phyloP scores from a whole-genome alignment of 2,888 invertebrate species.

The Rosalia funebris region DNA sequence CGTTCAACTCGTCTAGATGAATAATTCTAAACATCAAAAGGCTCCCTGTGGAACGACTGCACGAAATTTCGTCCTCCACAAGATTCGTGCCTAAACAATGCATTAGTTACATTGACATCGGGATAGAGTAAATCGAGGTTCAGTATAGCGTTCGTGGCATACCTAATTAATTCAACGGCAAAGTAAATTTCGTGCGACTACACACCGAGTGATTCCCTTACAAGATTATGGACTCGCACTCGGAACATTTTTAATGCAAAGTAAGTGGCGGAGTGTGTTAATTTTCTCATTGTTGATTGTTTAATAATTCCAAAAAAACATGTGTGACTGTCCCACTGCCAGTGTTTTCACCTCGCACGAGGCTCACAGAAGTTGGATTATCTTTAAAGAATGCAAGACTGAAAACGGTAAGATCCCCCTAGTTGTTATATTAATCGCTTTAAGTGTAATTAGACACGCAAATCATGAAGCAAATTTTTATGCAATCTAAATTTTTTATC shows the following conservation, averaged over 20 bases:
- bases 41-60: constrained; percentile 15
- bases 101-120: not conserved
- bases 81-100: constrained; percentile 8
- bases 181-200: too few species aligned
- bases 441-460: too few species aligned
- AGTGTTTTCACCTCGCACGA: constrained; percentile 73
- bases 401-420: constrained; percentile 57
- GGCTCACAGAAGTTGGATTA: constrained; percentile 81
- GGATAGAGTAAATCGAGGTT: not conserved
- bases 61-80: constrained; percentile 15
- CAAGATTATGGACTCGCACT: constrained; percentile 14
- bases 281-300: constrained; percentile 12
- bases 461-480: too few species aligned
- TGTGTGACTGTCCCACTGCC: constrained; percentile 70
- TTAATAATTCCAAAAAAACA: constrained; percentile 50
- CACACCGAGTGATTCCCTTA: too few species aligned
- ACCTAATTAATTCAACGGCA: not conserved
- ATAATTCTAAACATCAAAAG: constrained; percentile 35
- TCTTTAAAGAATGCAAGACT: constrained; percentile 72
- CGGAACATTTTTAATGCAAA: constrained; percentile 19
- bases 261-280: constrained; percentile 19
- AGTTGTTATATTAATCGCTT: too few species aligned
- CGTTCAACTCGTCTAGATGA: constrained; percentile 34
- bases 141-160: not conserved
- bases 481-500: too few species aligned